Evolutionary conservation across 2,888 invertebrate genomes (phyloP).

Genomic region (Metallyticus violacea): DNA sequence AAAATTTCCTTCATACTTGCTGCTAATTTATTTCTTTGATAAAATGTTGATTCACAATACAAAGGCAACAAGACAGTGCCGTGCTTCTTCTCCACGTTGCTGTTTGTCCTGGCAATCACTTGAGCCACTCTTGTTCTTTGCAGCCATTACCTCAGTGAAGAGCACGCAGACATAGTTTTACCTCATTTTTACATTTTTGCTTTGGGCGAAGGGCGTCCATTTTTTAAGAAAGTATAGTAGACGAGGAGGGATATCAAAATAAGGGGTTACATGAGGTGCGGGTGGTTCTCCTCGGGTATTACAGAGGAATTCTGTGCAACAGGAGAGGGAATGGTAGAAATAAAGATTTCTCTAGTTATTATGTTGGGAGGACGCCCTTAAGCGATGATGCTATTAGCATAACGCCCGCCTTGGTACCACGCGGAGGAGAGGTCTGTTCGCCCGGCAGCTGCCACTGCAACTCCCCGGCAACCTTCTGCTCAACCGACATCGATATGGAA

Average conservation of each 20-base stretch:
- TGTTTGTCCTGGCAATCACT: background rate
- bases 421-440: background rate
- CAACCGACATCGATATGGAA: too few relatives aligned
- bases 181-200: slow-evolving; percentile 18
- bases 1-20: too few relatives aligned
- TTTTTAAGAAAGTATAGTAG: slow-evolving; percentile 15
- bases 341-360: background rate
- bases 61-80: background rate
- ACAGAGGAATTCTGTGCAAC: slow-evolving; percentile 4
- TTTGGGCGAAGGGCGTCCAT: slow-evolving; percentile 12
- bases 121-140: background rate
- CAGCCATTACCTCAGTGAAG: background rate
- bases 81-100: background rate
- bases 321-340: background rate
- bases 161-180: slow-evolving; percentile 9
- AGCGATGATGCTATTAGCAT: slow-evolving; percentile 4
- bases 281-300: slow-evolving; percentile 7
- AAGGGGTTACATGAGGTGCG: slow-evolving; percentile 17
- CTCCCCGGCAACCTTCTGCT: background rate
- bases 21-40: too few relatives aligned
- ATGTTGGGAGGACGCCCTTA: background rate
- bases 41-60: too few relatives aligned
- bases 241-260: slow-evolving; percentile 13
- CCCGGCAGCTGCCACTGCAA: background rate
- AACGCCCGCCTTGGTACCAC: background rate